These are phyloP conservation scores for Steatornis caripensis DNA, from an alignment of 2,113 vertebrate genomes.

Conservation along the genomic window DNA sequence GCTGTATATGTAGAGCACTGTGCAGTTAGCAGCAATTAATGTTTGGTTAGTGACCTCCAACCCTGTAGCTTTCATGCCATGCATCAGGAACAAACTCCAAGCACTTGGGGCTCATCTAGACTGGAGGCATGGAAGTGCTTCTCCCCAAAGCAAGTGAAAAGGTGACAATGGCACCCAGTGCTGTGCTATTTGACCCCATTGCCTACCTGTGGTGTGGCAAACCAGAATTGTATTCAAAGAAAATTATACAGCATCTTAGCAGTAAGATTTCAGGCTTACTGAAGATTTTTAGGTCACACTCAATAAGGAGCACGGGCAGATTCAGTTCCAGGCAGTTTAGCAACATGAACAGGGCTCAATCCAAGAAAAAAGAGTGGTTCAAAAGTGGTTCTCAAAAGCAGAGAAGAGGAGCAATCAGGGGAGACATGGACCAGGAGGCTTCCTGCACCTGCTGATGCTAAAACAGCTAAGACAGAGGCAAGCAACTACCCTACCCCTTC, in stretches of 20 bases:
- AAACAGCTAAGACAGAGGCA: not conserved
- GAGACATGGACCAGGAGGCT: not conserved
- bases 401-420: not conserved
- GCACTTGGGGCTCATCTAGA: not conserved
- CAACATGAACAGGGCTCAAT: not conserved
- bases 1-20: not conserved
- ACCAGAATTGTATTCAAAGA: not conserved
- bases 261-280: not conserved
- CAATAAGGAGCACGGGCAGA: not conserved
- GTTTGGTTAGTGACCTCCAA: not conserved
- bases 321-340: not conserved
- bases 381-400: too few relatives aligned
- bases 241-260: not conserved
- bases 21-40: not conserved
- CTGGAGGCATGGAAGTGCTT: not conserved
- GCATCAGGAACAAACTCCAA: not conserved
- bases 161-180: not conserved
- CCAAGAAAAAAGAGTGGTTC: not conserved
- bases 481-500: not conserved
- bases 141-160: not conserved
- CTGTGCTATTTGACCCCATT: not conserved
- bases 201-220: not conserved
- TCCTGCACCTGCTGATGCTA: not conserved
- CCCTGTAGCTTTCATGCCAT: not conserved
- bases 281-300: not conserved